These are phyloP conservation scores for Pristionchus entomophagus DNA, from an alignment of 2,888 invertebrate species.

Conservation along the genomic window DNA sequence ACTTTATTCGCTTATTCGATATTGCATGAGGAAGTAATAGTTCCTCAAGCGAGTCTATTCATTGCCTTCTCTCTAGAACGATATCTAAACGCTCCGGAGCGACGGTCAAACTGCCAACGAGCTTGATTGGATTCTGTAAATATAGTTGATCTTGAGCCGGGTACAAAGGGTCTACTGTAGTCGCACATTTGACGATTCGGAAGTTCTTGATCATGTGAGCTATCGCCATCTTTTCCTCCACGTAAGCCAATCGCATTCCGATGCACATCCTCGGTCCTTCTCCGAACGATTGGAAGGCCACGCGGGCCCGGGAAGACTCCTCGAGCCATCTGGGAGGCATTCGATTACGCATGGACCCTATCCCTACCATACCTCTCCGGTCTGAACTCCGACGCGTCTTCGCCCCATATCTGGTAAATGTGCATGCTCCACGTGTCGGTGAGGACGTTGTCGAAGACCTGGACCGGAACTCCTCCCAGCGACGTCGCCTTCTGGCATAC, in stretches of 20 bases:
- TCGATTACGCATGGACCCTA: neutral
- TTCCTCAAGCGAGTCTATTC: too few species aligned
- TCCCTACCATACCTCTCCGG: slow-evolving; percentile 34
- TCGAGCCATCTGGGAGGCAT: slow-evolving; percentile 49
- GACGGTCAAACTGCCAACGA: neutral
- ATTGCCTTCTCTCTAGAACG: neutral
- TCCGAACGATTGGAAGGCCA: slow-evolving; percentile 60
- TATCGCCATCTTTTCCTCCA: slow-evolving; percentile 69
- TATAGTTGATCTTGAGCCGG: neutral
- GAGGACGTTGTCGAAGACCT: neutral
- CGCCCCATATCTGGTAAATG: slow-evolving; percentile 45
- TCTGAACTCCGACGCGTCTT: slow-evolving; percentile 24
- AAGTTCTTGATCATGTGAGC: slow-evolving; percentile 58
- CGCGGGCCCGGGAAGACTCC: slow-evolving; percentile 12
- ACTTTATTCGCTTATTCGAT: too few species aligned
- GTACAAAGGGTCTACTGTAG: neutral
- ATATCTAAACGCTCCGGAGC: neutral
- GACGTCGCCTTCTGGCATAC: neutral
- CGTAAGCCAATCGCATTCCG: slow-evolving; percentile 67
- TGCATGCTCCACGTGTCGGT: slow-evolving; percentile 45
- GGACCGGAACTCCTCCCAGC: neutral
- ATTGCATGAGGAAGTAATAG: too few species aligned
- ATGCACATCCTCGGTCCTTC: slow-evolving; percentile 71
- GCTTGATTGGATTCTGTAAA: slow-evolving; percentile 23
- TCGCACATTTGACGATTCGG: neutral